Base-by-base conservation (phyloP, 2,888 invertebrate species). In the Pammene fasciana region DNA sequence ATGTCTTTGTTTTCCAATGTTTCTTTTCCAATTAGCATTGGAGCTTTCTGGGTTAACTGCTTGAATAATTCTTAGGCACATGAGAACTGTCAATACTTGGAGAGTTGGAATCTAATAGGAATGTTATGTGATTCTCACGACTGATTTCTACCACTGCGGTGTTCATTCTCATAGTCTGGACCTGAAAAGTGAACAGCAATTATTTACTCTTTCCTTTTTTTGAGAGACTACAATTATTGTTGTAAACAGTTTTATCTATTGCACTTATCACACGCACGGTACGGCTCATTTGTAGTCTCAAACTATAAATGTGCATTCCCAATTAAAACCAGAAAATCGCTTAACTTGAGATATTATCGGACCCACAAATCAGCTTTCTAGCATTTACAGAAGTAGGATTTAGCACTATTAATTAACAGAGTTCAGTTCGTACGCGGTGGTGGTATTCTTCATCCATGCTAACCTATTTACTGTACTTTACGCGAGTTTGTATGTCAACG, bases 21-120 rank as follows among this genome's bases (percentile, higher is more conserved):
- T 68, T 61, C 60, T 48, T 68, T 70, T 68, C 72, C 75, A 74
- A 75, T 76, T 75, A 73, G 73, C 66, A 68, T 65, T 70, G 65
- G 65, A 54, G 46, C 45, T 70, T 65, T 65, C 68, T 70, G 65
- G 59, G 68, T 70, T 70, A 65, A 70, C 65, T 65, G 68, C 64
- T 68, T 59, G 56, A 64, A 61, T 55, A 48, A 57, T 57, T 64
- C 64, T 57, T 64, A 48, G 46, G 43, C 50, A 52, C 38, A 65
- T 54, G 68, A 13, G 68, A 68, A 68, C 57, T 68, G 50, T 68
- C 43, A 62, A 68, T 62, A 48, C 48, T 48, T 7, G 41, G 41
- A 43, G 41, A 8, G 46, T 50, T 13, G 13, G 8, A 54, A 41
- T 13, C 36, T 45, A 59, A 52, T 48, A 50, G 50, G 14, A 59